Evolutionary conservation across 2,797 vertebrate species (phyloP).

Genomic region (Phalanger gymnotis): DNA sequence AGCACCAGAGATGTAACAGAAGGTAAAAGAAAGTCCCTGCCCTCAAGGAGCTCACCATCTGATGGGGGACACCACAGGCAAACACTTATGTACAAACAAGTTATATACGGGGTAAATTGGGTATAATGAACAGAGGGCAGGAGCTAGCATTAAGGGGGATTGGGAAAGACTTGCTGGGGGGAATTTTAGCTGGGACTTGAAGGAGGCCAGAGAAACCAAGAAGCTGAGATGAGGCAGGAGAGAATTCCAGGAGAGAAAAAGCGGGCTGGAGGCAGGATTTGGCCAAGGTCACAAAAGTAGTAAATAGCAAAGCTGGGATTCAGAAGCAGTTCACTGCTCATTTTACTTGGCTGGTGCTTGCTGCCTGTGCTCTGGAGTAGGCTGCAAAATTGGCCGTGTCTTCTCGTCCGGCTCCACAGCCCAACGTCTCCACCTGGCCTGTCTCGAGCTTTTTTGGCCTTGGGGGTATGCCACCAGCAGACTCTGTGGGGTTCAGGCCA

Average conservation of each 20-base stretch:
- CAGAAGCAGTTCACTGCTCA: background rate
- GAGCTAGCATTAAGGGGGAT: background rate
- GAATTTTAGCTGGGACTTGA: background rate
- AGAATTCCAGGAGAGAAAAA: background rate
- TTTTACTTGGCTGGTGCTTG: background rate
- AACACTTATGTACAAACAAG: background rate
- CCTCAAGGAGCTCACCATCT: background rate
- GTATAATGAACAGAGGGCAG: background rate
- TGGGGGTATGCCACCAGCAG: slow-evolving; percentile 57
- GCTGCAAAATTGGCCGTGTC: background rate
- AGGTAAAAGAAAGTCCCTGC: background rate
- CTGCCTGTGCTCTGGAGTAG: background rate
- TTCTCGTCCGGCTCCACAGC: slow-evolving; percentile 43
- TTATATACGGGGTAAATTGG: background rate
- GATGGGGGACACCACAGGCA: background rate
- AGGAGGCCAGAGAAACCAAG: background rate
- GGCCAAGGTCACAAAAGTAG: background rate
- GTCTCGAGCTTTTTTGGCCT: slow-evolving; percentile 22
- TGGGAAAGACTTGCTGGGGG: background rate
- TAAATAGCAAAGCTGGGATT: background rate
- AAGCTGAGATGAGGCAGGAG: background rate
- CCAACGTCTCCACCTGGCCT: slow-evolving; percentile 57
- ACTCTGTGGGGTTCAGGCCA: slow-evolving; percentile 57
- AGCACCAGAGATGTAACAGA: background rate
- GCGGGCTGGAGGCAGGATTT: background rate